Evolutionary conservation across 1,140 invertebrate genomes (phyloP), one percentile per base, ranked within the genome.

Genomic region (Solenopsis fugax): DNA sequence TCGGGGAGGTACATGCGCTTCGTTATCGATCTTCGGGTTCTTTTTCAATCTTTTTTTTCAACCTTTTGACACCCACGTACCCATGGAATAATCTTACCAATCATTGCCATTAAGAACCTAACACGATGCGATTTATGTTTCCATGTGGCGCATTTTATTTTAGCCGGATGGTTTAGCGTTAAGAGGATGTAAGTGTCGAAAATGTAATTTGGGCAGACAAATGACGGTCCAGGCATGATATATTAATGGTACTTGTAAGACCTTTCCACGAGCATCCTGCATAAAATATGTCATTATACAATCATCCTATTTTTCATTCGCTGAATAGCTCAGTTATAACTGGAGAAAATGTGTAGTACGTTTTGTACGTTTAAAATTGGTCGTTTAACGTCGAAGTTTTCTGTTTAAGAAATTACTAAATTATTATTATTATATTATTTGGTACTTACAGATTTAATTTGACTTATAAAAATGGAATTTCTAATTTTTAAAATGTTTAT

Each of bases 171-270:
- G 29, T 73, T 72, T 48, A 84, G 50, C 80, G 29, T 50, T 84
- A 82, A 82, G 65, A 82, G 80, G 80, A 60, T 82, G 80, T 60
- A 73, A 84, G 69, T 84, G 80, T 71, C 80, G 80, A 84, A 84
- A 84, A 84, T 75, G 69, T 75, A 84, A 84, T 84, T 84, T 84
- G 37, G 69, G 24, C 54, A 73, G 41, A 84, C 69, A 73, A 84
- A 84, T 84, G 69, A 84, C 80, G 80, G 80, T 84, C 24, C 56
- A 12, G n/a, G n/a, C 71, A 29, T 84, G 69, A 84, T 84, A 54
- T 60, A 84, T 73, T 60, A 75, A n/a, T 56, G 54, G n/a, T 50
- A 56, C 13, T 81, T 73, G 24, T 29, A 50, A 54, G 9, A 2
- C 13, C 37, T 65, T 50, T 84, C 18, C 58, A 45, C 58, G n/a